Evolutionary conservation across 2,888 invertebrate genomes (phyloP), one percentile per base, ranked within the genome.

Genomic region (Xestia rhomboidea): DNA sequence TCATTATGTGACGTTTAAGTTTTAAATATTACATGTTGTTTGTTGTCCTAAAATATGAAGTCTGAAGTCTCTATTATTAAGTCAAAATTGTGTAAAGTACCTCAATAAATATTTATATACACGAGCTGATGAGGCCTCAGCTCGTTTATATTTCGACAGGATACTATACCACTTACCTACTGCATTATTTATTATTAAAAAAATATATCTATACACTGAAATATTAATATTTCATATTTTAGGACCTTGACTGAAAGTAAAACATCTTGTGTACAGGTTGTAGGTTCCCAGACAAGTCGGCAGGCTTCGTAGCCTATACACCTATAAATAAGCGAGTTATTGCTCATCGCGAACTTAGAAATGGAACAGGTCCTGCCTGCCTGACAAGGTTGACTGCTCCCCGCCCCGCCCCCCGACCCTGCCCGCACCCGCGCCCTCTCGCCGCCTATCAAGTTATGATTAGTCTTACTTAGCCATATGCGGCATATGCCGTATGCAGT

Each of bases 361-460:
- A 27, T 27, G 3, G 46, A 57, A 49, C 64, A 38, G 54, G 68
- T 75, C 46, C 21, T 34, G 27, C 44, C 18, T 24, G 18, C 13
- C 70, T 34, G 34, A 5, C 70, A 76, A 73, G 73, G 74, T 54
- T 54, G 74, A 68, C 63, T n/a, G 63, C 54, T 73, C 62, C 15
- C 38, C 38, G 15, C 21, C 38, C 63, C 15, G 15, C 15, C 63
- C 62, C 15, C 38, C 63, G 13, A 21, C 38, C 63, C 15, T 15
- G 41, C 64, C n/a, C n/a, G 7, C 38, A 38, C 11, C 6, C 24
- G 63, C 30, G 21, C 30, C 10, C 10, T 60, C 18, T 30, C 60
- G 60, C 60, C 30, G 30, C 30, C 30, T 60, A 30, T 18, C 18
- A 30, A 60, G 15, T 60, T 60, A 60, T 60, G 60, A 60, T 30